Conservation (phyloP, 1,140 invertebrate genomes). For the Drosophila murphyi region DNA sequence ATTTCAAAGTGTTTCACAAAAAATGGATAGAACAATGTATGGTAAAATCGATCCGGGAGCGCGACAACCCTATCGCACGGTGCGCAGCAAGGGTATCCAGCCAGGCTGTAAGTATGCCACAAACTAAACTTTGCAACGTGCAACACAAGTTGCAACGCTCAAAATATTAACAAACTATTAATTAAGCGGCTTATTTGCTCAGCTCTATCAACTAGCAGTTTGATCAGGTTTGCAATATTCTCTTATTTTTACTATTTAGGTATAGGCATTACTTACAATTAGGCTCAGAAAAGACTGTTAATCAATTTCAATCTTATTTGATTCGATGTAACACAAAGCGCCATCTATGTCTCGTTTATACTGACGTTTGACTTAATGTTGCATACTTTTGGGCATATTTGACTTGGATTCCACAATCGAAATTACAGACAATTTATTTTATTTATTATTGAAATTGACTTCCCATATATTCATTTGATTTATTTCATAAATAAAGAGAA, state of each 20-base stretch:
- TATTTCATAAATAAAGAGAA: too few relatives aligned
- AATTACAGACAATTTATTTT: not conserved
- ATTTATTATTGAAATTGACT: too few relatives aligned
- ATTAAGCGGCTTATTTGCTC: too few relatives aligned
- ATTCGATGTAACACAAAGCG: not conserved
- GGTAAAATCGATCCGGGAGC: constrained; percentile 91
- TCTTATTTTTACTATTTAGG: not conserved
- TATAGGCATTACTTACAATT: too few relatives aligned
- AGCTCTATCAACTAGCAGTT: not conserved
- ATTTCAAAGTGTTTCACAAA: constrained; percentile 26
- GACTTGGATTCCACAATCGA: not conserved
- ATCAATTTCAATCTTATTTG: not conserved
- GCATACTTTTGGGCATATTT: constrained; percentile 12
- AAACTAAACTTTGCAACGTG: constrained; percentile 1
- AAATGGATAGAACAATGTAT: constrained; percentile 94
- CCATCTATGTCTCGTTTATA: not conserved
- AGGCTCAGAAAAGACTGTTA: too few relatives aligned
- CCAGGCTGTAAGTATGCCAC: constrained; percentile 92
- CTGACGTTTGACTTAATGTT: not conserved
- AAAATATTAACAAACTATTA: not conserved
- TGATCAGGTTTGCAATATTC: not conserved
- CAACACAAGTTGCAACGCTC: not conserved
- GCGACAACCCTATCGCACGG: constrained; percentile 91
- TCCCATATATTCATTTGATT: not conserved
- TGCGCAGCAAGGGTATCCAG: constrained; percentile 90